Evolutionary conservation across 37 sponge, comb jelly and placozoan species (phyloP).

Genomic region (Dysidea cf. avara): DNA sequence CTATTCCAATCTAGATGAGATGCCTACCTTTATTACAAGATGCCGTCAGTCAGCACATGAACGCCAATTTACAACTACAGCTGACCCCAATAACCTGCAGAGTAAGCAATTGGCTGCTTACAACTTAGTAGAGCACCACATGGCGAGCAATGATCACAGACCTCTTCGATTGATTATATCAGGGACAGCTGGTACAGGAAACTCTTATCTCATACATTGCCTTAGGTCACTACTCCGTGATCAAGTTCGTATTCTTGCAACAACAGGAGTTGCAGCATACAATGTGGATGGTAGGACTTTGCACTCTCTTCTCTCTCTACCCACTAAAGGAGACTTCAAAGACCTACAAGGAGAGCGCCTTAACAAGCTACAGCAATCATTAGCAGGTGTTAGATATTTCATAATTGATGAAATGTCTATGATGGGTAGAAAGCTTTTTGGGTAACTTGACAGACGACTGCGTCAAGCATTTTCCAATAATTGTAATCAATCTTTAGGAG

Average conservation of each 20-base stretch:
- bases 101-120: slow-evolving; percentile 16
- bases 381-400: neutral
- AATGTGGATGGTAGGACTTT: neutral
- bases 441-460: slow-evolving; percentile 12
- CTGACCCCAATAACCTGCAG: slow-evolving; percentile 6
- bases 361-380: neutral
- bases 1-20: slow-evolving; percentile 16
- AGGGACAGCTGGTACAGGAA: slow-evolving; percentile 42
- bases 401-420: slow-evolving; percentile 32
- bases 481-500: slow-evolving; percentile 1
- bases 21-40: neutral
- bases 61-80: slow-evolving; percentile 6
- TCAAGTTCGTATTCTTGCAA: slow-evolving; percentile 23
- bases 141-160: neutral
- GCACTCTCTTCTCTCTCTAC: slow-evolving; percentile 1
- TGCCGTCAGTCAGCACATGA: neutral
- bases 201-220: slow-evolving; percentile 38
- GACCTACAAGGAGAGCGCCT: slow-evolving; percentile 1
- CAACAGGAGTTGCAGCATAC: slow-evolving; percentile 38
- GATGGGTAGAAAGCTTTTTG: slow-evolving; percentile 31
- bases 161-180: slow-evolving; percentile 20
- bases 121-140: slow-evolving; percentile 14
- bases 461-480: slow-evolving; percentile 17
- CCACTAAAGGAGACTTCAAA: neutral
- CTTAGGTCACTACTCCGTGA: neutral